Evolutionary conservation across 2,113 vertebrate species (phyloP).

Genomic region (Pangasianodon hypophthalmus): DNA sequence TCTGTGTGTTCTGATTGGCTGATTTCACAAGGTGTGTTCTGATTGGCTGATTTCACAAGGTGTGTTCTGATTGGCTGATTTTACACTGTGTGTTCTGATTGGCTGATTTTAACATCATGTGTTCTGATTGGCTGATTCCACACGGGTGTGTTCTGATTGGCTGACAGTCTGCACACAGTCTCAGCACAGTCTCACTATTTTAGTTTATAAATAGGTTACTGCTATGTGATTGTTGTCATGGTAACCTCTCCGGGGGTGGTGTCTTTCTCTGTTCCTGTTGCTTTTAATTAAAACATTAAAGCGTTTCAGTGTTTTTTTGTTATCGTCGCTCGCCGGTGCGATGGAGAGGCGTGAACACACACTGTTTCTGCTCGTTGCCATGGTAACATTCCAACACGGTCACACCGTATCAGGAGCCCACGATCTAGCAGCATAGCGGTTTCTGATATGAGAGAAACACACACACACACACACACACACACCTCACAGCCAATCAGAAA

Average conservation of each 20-base stretch:
- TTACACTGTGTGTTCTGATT: neutral
- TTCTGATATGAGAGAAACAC: neutral
- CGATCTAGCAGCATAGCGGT: neutral
- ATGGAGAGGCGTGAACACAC: neutral
- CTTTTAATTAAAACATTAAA: neutral
- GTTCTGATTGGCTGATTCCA: neutral
- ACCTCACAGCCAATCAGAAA: neutral
- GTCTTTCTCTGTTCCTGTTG: neutral
- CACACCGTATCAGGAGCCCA: neutral
- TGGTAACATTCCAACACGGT: conserved; percentile 18
- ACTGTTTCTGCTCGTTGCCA: neutral
- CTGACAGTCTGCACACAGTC: neutral
- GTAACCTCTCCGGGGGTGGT: neutral
- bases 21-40: neutral
- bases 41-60: neutral
- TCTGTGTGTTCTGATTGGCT: neutral
- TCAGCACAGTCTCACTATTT: neutral
- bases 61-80: neutral
- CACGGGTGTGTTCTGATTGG: neutral
- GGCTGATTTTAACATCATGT: neutral
- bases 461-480: neutral
- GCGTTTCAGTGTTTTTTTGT: neutral
- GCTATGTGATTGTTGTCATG: neutral
- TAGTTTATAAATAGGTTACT: neutral
- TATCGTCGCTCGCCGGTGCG: neutral